Evolutionary conservation across 2,888 invertebrate species (phyloP), one percentile per base, ranked within the genome.

Genomic region (Athalia circularis): DNA sequence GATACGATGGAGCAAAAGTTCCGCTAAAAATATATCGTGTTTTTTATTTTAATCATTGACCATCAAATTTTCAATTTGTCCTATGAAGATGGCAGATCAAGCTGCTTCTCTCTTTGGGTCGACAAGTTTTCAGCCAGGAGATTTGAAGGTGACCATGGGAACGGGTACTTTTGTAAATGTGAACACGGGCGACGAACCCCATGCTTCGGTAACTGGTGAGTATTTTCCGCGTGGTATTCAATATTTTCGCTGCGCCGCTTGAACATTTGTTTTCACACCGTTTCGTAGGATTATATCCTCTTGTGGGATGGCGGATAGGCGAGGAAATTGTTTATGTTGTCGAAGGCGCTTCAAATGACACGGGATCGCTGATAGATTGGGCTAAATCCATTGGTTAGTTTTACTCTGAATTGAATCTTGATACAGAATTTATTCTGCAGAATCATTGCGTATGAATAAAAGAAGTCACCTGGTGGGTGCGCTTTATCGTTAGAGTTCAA

Each of bases 111-210:
- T 97, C 92, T 97, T 96, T 92, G 98, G 98, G 5, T 95, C 96
- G 0, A 95, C 96, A 80, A 96, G 96, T 86, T 96, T 96, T 86
- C 90, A 93, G 3, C 91, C 92, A 0, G 96, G 96, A 47, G 95
- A 96, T 87, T 92, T 97, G 1, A 98, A 98, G 88, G 91, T 98
- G 3, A 98, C 98, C 0, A 93, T 98, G 91, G 98, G 98, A 0
- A 98, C 98, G 0, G 98, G 98, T 0, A 95, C 96, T 0, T 98
- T 98, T 90, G 91, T 98, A 64, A 94, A 97, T 88, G 93, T 97
- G 54, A 95, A 97, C 87, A 97, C 97, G 0, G 96, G 96, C 0
- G 82, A 86, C 0, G 88, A 92, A 80, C 95, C 97, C 0, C 96
- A 96, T 87, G 95, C 97, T 0, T 96, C 96, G 67, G 91, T 96